Conservation (phyloP, 2,113 vertebrate genomes). For the Labrus mixtus region DNA sequence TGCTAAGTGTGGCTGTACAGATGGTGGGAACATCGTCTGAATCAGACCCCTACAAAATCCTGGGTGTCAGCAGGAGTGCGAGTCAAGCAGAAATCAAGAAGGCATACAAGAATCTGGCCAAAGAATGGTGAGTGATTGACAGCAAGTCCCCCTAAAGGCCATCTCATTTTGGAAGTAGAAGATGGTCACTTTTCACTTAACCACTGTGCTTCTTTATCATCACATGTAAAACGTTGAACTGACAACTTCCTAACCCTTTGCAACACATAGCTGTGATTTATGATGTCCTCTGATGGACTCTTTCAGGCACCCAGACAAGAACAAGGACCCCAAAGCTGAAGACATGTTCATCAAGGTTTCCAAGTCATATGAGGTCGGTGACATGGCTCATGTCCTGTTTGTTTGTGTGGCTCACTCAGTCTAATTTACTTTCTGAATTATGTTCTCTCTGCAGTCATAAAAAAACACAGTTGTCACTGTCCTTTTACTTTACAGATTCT, state of each 20-base stretch:
- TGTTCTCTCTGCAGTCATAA: neutral
- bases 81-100: slow-evolving; percentile 94
- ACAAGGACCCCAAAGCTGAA: slow-evolving; percentile 92
- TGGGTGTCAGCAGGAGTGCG: slow-evolving; percentile 89
- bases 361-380: slow-evolving; percentile 94
- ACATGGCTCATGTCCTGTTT: neutral
- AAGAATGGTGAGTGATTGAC: slow-evolving; percentile 89
- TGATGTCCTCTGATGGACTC: neutral
- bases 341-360: slow-evolving; percentile 97
- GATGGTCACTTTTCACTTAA: neutral
- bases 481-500: slow-evolving; percentile 86
- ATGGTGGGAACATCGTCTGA: slow-evolving; percentile 81
- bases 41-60: slow-evolving; percentile 91
- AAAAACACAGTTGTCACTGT: no score
- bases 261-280: neutral
- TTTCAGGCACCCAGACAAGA: slow-evolving; percentile 97
- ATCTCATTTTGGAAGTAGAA: neutral
- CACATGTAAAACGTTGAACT: neutral
- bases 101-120: slow-evolving; percentile 93
- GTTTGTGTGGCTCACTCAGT: neutral
- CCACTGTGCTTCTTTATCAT: neutral
- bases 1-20: slow-evolving; percentile 72
- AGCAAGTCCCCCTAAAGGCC: neutral
- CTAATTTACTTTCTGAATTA: slow-evolving; percentile 3
- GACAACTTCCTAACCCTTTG: neutral